Percentiles rank a stretch among this genome's conserved stretches.
phyloP scores from a whole-genome alignment of 1,140 invertebrate species.

The Calosoma granatense region DNA sequence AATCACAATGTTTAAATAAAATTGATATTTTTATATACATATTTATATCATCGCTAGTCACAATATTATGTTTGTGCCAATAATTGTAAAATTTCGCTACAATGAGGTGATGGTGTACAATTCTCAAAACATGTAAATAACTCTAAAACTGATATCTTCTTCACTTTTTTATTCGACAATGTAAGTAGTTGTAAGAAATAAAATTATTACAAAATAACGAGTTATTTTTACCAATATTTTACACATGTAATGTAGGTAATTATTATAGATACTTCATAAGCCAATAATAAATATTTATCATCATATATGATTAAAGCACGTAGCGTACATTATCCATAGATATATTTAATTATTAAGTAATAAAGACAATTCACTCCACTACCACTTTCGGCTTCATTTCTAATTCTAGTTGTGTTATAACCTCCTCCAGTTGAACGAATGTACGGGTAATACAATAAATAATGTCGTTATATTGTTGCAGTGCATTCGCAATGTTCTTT shows the following conservation, averaged over 20 bases:
- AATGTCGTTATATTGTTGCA: conserved; percentile 32
- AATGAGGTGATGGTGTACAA: neutral
- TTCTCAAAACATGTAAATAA: neutral
- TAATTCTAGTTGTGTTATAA: conserved; percentile 25
- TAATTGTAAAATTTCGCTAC: neutral
- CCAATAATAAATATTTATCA: no score
- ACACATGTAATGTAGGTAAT: neutral
- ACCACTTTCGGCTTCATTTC: conserved; percentile 20
- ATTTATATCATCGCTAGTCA: neutral
- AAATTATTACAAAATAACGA: neutral
- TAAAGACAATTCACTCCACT: conserved; percentile 5
- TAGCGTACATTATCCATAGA: neutral
- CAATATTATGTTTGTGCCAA: neutral
- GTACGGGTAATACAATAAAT: conserved; percentile 25
- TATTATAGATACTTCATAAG: neutral
- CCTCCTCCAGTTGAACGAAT: conserved; percentile 28
- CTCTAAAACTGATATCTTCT: no score
- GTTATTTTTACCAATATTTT: neutral
- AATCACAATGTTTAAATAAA: no score
- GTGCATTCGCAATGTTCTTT: conserved; percentile 24
- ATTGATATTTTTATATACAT: neutral
- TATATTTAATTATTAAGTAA: neutral
- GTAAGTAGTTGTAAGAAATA: neutral
- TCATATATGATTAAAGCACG: neutral
- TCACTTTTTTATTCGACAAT: neutral